Evolutionary conservation across 2,888 invertebrate species (phyloP).

Genomic region (Diabrotica balteata): DNA sequence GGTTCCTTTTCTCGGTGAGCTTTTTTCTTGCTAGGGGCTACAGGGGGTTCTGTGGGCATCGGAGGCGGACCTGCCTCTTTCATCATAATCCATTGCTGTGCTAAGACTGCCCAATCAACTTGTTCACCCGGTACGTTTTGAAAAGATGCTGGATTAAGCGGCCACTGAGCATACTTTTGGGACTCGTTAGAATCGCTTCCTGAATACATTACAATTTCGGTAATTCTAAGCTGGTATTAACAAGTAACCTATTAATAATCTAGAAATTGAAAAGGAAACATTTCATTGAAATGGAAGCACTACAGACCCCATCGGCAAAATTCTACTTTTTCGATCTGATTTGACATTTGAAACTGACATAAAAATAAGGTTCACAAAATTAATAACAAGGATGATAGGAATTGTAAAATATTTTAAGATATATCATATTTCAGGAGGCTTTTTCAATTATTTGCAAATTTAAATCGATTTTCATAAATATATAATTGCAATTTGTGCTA

Average conservation of each 20-base stretch:
- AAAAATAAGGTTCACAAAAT: no score
- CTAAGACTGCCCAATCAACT: conserved; percentile 96
- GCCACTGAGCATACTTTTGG: conserved; percentile 78
- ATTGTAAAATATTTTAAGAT: no score
- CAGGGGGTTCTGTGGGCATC: conserved; percentile 43
- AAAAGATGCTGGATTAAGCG: conserved; percentile 81
- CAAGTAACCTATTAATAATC: background rate
- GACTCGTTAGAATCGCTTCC: conserved; percentile 64
- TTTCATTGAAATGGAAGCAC: background rate
- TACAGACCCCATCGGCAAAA: conserved; percentile 10
- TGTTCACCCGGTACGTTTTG: conserved; percentile 80
- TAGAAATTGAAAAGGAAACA: background rate
- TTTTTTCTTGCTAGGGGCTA: conserved; percentile 29
- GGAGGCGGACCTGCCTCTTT: conserved; percentile 73
- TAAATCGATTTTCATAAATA: no score
- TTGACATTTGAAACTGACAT: background rate
- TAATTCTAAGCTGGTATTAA: background rate
- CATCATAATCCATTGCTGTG: conserved; percentile 98
- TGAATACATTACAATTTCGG: conserved; percentile 62
- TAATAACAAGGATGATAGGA: no score
- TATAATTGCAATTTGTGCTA: no score
- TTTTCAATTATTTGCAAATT: no score
- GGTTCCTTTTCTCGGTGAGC: conserved; percentile 70
- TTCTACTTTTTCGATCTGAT: background rate
- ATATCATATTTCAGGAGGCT: no score